Base-by-base conservation (phyloP, 1,140 invertebrate species). In the Papilio aristodemus region DNA sequence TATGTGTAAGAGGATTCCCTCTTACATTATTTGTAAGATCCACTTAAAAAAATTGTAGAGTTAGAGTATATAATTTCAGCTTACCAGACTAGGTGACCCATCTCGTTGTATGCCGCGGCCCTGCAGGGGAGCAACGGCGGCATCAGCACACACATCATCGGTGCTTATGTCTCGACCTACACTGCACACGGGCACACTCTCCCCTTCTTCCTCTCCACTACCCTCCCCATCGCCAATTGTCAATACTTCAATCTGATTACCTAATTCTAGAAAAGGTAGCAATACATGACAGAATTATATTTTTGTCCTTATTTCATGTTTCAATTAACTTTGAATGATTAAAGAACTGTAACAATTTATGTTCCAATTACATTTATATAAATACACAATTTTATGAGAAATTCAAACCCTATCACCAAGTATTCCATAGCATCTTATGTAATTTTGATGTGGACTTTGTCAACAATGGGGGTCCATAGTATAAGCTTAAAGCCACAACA, bases 191-290 rank as follows among this genome's bases (percentile, higher is more conserved):
- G 90, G 90, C 0, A 89, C 84, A 71, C 90, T 91, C 67, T 91
- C 91, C 8, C 84, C 82, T 9, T 88, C 90, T 39, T 89, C 88
- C 22, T 85, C 84, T 7, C 86, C 83, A 25, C 84, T 85, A 6
- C 78, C 76, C 17, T 89, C 85, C 0, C 79, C 83, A 38, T 90
- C 87, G 8, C 87, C 91, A 0, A 92, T 87, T 1, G 87, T 91
- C 67, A 91, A 69, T 54, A 91, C 89, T 77, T 91, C 91, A 43
- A 92, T 92, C 75, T 92, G 90, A 73, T 92, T 92, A 9, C 91
- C 91, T 73, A 92, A 70, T 63, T 92, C 91, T 92, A 80, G 9
- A 86, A 84, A 32, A n/a, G n/a, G n/a, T n/a, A n/a, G n/a, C n/a
- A n/a, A 14, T 59, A 19, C 57, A 13, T 37, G 25, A 32, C 27